Conservation (phyloP, 2,797 vertebrate species). For the Allobates femoralis region DNA sequence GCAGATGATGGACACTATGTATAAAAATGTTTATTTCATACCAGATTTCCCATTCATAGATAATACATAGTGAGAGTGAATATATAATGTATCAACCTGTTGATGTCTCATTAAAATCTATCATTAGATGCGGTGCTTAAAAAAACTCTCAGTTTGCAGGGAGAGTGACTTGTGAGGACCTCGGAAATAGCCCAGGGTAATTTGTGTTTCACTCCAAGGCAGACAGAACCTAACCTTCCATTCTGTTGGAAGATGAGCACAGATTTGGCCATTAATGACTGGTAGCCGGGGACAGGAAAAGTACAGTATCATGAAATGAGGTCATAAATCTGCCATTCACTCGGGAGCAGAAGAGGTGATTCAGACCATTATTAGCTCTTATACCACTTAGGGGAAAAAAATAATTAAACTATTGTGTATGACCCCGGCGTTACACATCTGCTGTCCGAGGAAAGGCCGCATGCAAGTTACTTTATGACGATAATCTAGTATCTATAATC, state of each 20-base stretch:
- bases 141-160: constrained; percentile 3
- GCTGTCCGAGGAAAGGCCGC: not conserved
- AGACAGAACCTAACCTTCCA: constrained; percentile 15
- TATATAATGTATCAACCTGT: constrained; percentile 10
- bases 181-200: constrained; percentile 30
- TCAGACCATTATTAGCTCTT: constrained; percentile 10
- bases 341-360: constrained; percentile 5
- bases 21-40: not conserved
- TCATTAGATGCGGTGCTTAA: not conserved
- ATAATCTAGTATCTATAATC: not conserved
- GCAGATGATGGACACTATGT: not conserved
- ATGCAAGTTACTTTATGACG: constrained; percentile 11
- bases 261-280: constrained; percentile 40
- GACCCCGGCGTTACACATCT: not conserved
- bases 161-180: not conserved
- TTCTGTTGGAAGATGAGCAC: constrained; percentile 21
- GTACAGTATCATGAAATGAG: constrained; percentile 45
- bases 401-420: constrained; percentile 5
- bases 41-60: not conserved
- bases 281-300: not conserved
- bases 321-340: constrained; percentile 45
- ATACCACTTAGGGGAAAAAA: not conserved
- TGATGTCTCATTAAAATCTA: constrained; percentile 9
- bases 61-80: no score
- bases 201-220: constrained; percentile 14